These are phyloP conservation scores for Ondatra zibethicus DNA, from an alignment of 2,113 vertebrate species.

Conservation along the genomic window DNA sequence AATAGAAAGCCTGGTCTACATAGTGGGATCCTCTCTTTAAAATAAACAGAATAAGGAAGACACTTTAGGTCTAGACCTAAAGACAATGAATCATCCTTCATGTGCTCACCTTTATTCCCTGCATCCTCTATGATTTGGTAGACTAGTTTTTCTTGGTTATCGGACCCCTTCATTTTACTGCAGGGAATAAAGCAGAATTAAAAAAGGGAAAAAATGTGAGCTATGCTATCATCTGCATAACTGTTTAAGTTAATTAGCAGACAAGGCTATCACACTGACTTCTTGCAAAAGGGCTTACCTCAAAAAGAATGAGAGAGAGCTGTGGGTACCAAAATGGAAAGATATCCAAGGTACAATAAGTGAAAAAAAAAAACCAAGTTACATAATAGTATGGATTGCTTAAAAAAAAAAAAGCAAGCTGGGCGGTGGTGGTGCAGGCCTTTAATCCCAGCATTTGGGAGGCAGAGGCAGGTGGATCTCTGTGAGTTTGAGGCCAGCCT, in stretches of 20 bases:
- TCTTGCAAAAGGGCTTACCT: constrained; percentile 84
- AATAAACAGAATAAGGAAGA: neutral
- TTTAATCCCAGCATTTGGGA: no score
- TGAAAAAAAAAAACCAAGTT: constrained; percentile 71
- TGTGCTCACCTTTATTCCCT: constrained; percentile 95
- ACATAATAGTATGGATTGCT: constrained; percentile 67
- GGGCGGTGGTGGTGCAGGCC: no score
- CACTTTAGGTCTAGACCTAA: neutral
- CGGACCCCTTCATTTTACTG: constrained; percentile 99
- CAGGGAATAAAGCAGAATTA: constrained; percentile 77
- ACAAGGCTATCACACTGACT: constrained; percentile 54
- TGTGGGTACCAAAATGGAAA: constrained; percentile 75
- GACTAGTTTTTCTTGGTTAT: constrained; percentile 99
- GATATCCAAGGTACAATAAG: constrained; percentile 74
- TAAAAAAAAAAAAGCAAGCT: no score
- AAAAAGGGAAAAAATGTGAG: neutral
- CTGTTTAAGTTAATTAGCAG: constrained; percentile 56
- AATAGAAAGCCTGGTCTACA: neutral
- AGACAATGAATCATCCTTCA: neutral
- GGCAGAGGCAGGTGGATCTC: no score
- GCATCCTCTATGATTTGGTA: constrained; percentile 99
- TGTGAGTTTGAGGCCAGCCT: no score
- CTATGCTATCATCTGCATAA: constrained; percentile 50
- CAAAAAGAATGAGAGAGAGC: constrained; percentile 75
- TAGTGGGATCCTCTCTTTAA: neutral